phyloP scores from a whole-genome alignment of 2,888 invertebrate species.

The Synanthedon andrenaeformis region DNA sequence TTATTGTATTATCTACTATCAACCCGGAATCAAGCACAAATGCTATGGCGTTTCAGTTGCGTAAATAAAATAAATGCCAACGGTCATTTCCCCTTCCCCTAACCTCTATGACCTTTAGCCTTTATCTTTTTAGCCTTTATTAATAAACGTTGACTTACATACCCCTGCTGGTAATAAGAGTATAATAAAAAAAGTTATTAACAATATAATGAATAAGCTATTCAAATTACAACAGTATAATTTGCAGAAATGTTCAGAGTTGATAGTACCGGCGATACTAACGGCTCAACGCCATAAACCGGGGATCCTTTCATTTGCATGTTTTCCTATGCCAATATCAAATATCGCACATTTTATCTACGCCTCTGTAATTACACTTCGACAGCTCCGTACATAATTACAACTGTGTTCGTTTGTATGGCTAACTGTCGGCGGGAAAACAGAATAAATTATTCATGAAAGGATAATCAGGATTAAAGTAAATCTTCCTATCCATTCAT shows the following conservation, averaged over 20 bases:
- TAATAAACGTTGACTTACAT: too few relatives aligned
- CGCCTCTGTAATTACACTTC: conserved; percentile 38
- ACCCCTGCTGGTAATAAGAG: too few relatives aligned
- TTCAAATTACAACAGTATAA: conserved; percentile 8
- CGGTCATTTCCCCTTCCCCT: too few relatives aligned
- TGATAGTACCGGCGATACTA: conserved; percentile 1
- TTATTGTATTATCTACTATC: too few relatives aligned
- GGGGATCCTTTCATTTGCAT: conserved; percentile 53
- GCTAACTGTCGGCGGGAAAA: conserved; percentile 27
- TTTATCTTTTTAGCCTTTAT: too few relatives aligned
- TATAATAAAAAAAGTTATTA: too few relatives aligned
- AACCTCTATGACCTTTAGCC: too few relatives aligned
- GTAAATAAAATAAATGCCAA: too few relatives aligned
- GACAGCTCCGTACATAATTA: conserved; percentile 36
- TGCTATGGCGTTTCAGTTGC: too few relatives aligned
- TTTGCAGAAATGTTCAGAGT: background rate
- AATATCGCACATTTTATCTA: conserved; percentile 37
- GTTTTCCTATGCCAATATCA: conserved; percentile 46
- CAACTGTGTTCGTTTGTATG: conserved; percentile 14
- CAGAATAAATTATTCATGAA: conserved; percentile 46
- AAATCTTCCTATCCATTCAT: conserved; percentile 34
- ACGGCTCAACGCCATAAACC: conserved; percentile 16
- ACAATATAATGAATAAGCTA: too few relatives aligned
- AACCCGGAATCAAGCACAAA: too few relatives aligned
- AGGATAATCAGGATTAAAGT: conserved; percentile 37